A percentile compares a stretch with the other conserved stretches of the same genome.
phyloP scores from a whole-genome alignment of 1,140 invertebrate species.

The Physella acuta region DNA sequence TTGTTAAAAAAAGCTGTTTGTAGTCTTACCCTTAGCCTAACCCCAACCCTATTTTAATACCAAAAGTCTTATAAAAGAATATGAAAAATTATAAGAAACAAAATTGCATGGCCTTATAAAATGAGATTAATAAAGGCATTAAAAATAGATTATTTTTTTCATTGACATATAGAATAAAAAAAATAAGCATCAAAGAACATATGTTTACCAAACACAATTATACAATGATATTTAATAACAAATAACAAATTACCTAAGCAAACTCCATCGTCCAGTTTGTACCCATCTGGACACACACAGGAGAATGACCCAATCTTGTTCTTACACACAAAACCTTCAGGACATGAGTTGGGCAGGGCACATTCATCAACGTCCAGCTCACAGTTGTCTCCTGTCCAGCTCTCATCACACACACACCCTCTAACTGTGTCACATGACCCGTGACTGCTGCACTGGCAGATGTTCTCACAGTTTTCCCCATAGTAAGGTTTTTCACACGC shows the following conservation, averaged over 20 bases:
- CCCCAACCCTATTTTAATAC: too few relatives aligned
- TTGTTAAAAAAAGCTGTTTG: too few relatives aligned
- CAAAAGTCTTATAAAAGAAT: too few relatives aligned
- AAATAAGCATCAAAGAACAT: too few relatives aligned
- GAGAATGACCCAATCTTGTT: slow-evolving; percentile 23
- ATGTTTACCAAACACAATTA: too few relatives aligned
- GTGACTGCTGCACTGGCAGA: slow-evolving; percentile 22
- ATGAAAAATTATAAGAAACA: too few relatives aligned
- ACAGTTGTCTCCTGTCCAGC: slow-evolving; percentile 28
- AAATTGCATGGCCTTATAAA: too few relatives aligned
- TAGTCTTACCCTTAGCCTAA: too few relatives aligned
- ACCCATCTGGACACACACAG: slow-evolving; percentile 27
- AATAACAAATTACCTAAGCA: slow-evolving; percentile 14
- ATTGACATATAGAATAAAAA: too few relatives aligned
- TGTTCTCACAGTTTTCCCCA: slow-evolving; percentile 19
- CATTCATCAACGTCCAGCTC: slow-evolving; percentile 28
- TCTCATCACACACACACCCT: slow-evolving; percentile 26
- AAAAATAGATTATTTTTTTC: too few relatives aligned
- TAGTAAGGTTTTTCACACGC: slow-evolving; percentile 6
- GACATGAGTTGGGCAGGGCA: neutral
- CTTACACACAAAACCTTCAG: neutral
- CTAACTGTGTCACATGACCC: slow-evolving; percentile 23
- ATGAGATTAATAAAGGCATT: too few relatives aligned
- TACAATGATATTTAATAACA: too few relatives aligned
- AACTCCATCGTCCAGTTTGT: slow-evolving; percentile 2